phyloP scores from a whole-genome alignment of 2,797 vertebrate species.

The Pseudomugil tenellus region DNA sequence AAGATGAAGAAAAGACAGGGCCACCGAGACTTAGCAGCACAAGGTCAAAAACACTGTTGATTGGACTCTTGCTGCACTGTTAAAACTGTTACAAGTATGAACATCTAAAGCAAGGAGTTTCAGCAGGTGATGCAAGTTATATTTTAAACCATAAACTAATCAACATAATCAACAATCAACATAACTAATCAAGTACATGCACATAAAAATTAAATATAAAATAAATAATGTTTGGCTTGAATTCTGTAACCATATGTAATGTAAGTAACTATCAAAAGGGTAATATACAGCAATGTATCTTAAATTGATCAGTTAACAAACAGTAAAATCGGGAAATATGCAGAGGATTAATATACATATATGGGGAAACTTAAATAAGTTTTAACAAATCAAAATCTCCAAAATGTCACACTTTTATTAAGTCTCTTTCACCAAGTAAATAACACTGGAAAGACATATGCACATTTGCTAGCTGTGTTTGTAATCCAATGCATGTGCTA shows the following conservation, averaged over 20 bases:
- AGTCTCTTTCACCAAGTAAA: slow-evolving; percentile 38
- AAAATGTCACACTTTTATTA: slow-evolving; percentile 34
- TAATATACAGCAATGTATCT: slow-evolving; percentile 6
- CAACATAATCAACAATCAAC: no score
- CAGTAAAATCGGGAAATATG: slow-evolving; percentile 11
- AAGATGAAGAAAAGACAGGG: slow-evolving; percentile 56
- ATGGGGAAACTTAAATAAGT: slow-evolving; percentile 37
- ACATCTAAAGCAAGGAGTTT: slow-evolving; percentile 6
- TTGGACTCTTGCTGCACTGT: slow-evolving; percentile 50
- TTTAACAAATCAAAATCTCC: slow-evolving; percentile 40
- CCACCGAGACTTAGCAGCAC: slow-evolving; percentile 39
- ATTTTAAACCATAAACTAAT: slow-evolving; percentile 17
- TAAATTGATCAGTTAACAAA: slow-evolving; percentile 12
- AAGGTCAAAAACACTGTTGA: slow-evolving; percentile 61
- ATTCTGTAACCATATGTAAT: not conserved
- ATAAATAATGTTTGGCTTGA: slow-evolving; percentile 4
- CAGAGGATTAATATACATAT: slow-evolving; percentile 25
- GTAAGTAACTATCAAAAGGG: not conserved
- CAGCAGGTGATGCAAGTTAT: slow-evolving; percentile 13
- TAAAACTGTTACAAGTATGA: slow-evolving; percentile 40
- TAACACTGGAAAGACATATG: slow-evolving; percentile 47
- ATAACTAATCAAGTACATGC: slow-evolving; percentile 7
- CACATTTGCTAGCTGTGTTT: slow-evolving; percentile 51
- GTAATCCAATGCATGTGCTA: slow-evolving; percentile 43
- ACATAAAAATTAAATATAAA: no score